Evolutionary conservation across 1,140 invertebrate species (phyloP), one percentile per base, ranked within the genome.

Genomic region (Philotrypesis tridentata): DNA sequence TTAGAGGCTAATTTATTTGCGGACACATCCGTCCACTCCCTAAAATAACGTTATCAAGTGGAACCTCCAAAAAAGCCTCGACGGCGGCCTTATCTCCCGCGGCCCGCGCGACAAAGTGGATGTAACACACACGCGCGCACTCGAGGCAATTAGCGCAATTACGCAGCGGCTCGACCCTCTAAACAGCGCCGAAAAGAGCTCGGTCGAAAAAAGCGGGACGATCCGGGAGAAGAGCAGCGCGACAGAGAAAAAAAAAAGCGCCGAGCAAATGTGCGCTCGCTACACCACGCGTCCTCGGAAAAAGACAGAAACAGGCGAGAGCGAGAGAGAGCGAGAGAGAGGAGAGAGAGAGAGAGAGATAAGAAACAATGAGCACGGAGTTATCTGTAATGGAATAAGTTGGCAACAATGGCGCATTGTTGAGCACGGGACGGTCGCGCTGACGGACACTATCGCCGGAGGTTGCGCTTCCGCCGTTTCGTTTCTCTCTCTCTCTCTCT

Each of bases 371-470:
- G 87, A 89, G 84, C 86, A 80, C 27, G 84, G 88, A 90, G 89
- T 92, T 92, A 92, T 92, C 90, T 91, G 90, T 92, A 92, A 92
- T 92, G 90, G 90, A 92, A 92, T 92, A 92, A 92, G 91, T 91
- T 92, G 90, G 90, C 88, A 92, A 92, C 90, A 92, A 92, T 91
- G 84, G 89, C 83, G 88, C 86, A 91, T 92, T 92, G 91, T 91
- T 90, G 88, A 84, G 85, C 48, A 17, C 48, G 88, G 87, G 84
- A 90, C 87, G 88, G 87, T 89, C 87, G 86, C 87, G 91, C 89
- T 92, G 91, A 92, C 89, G 91, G 91, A 92, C 91, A 91, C 89
- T 92, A 92, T 92, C 91, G 86, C 87, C 89, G 89, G 90, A 91
- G 90, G 89, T 90, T 89, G 88, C 88, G 89, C 88, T 91, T 91